Base-by-base conservation (phyloP, 2,797 vertebrate species). In the Lithobates pipiens region DNA sequence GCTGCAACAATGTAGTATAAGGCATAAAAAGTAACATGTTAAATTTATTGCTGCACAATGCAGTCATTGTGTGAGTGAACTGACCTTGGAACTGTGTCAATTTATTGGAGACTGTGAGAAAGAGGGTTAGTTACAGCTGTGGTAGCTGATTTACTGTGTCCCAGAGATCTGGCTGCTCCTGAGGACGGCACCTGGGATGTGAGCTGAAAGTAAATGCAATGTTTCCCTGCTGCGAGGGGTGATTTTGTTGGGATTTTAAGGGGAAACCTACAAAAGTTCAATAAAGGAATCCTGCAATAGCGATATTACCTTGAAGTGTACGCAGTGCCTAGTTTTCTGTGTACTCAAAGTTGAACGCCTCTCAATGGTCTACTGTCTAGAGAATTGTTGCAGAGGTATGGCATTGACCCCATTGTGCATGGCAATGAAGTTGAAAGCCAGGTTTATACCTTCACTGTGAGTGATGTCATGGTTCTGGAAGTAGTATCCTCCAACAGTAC, bases 101-200 rank as follows among this genome's bases (percentile, higher is more conserved):
- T 80, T 69, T 57, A 34, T 71, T 70, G 68, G n/a, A 57, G 78
- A 46, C 77, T 79, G 76, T 18, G 63, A 69, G 77, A 68, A 80
- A 72, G 34, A 15, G 67, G 68, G 78, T 32, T 44, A 16, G 42
- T 39, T 71, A 80, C 44, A 80, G 68, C 50, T 80, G 50, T 71
- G 39, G 68, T 29, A 70, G 77, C 54, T 71, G 67, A 70, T 54
- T 32, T 70, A 27, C 70, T 73, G 61, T 74, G 71, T 82, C 72
- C 61, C n/a, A 42, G 46, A 73, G 70, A 46, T 71, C 69, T 72
- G 39, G 25, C 46, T 36, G 79, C 46, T 42, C 69, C n/a, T 73
- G 54, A 44, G 36, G 80, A 82, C 34, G 46, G 50, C 69, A 82
- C 79, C 65, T 81, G 67, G 50, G 69, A 32, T 81, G 79, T 69